Evolutionary conservation across 1,140 invertebrate species (phyloP), one percentile per base, ranked within the genome.

Genomic region (Lutraria rhynchaena): DNA sequence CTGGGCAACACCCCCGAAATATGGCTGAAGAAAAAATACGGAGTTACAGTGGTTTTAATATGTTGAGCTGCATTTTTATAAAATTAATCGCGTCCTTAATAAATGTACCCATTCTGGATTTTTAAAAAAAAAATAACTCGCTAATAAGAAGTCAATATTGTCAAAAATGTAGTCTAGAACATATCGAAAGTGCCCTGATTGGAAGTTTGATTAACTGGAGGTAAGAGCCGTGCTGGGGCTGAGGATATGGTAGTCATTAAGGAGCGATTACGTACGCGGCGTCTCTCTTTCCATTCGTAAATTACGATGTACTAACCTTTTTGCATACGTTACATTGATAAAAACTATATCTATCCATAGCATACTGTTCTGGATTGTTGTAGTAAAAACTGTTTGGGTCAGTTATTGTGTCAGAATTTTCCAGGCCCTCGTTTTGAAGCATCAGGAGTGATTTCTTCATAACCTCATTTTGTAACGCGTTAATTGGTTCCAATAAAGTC

Each of bases 141-240:
- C n/a, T n/a, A n/a, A n/a, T n/a, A 92, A 89, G 76, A 70, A 33
- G 49, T 63, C 3, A 29, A 24, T 29, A 17, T n/a, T 29, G 24
- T 57, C 19, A n/a, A 11, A 7, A 46, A 46, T 46, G 7, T 46
- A 46, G 9, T 11, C 7, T 46, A 46, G 7, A 46, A 46, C 7
- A 46, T 19, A 11, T 46, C 19, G 19, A 7, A 11, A 11, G 19
- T 46, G 9, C 19, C 7, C 19, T 46, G 7, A 46, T 19, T 11
- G 44, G 7, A 7, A 19, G 19, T 46, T 11, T 11, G 44, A 46
- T 46, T 46, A 46, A 46, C 7, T 11, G 44, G 19, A 11, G 7
- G 44, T 19, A 46, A 11, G 44, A 1, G 5, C 19, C 31, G 33
- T 15, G 31, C 24, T 53, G 31, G 27, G 53, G 11, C 1, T 4